A percentile compares a stretch with the other conserved stretches of the same genome.
phyloP scores from a whole-genome alignment of 35 echinoderm and acorn worm genomes.

The Apostichopus parvimensis region DNA sequence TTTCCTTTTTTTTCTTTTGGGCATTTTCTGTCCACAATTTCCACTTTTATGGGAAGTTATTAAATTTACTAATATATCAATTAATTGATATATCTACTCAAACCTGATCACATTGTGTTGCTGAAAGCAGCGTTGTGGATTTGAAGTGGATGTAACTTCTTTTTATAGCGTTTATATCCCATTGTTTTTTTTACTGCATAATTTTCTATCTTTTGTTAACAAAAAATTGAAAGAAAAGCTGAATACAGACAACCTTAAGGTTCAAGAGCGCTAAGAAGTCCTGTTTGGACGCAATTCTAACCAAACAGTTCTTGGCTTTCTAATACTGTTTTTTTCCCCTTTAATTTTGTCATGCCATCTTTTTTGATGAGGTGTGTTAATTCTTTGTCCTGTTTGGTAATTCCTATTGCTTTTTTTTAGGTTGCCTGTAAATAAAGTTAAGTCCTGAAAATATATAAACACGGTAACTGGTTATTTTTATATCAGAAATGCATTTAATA shows the following conservation, averaged over 20 bases:
- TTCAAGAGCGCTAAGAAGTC: too few relatives aligned
- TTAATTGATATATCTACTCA: background rate
- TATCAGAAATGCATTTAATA: conserved; percentile 23
- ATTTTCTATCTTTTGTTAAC: too few relatives aligned
- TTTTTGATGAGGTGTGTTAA: background rate
- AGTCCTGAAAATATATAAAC: background rate
- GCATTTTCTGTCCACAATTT: too few relatives aligned
- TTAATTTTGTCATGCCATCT: too few relatives aligned
- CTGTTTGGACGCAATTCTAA: too few relatives aligned
- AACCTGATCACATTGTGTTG: background rate
- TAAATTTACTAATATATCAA: too few relatives aligned
- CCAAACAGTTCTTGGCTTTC: too few relatives aligned
- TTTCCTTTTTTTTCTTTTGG: too few relatives aligned
- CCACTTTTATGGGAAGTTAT: too few relatives aligned
- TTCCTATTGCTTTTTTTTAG: background rate
- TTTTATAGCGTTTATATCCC: background rate
- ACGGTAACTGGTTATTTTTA: conserved; percentile 12
- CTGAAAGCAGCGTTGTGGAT: background rate
- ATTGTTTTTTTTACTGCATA: background rate
- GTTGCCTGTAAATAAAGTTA: conserved; percentile 2
- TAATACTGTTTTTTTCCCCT: too few relatives aligned
- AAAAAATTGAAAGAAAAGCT: too few relatives aligned
- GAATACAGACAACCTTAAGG: too few relatives aligned
- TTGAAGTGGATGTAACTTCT: background rate
- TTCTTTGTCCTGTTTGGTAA: background rate